Evolutionary conservation across 2,888 invertebrate genomes (phyloP), one percentile per base, ranked within the genome.

Genomic region (Sturmia bella): DNA sequence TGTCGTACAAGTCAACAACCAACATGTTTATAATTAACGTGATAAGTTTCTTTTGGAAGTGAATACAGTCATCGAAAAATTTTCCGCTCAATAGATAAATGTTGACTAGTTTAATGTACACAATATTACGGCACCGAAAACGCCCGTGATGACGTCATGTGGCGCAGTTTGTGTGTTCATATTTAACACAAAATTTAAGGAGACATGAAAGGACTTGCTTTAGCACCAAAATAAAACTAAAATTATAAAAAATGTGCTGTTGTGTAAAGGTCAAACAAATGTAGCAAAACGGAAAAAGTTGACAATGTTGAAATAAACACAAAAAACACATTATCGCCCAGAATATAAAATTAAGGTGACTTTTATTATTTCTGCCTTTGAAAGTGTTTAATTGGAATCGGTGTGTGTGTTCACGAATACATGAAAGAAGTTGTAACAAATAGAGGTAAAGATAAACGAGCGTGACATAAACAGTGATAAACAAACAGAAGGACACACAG

Each of bases 401-500:
- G 64, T 50, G 52, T 73, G 52, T 73, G 48, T 54, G 19, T 64
- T 59, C 19, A 19, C 17, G 37, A 41, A 56, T 45, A 54, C 13
- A 37, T 17, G 13, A 37, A 69, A 45, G 41, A 15, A 52, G 59
- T 39, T 50, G 43, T 37, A 63, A 39, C 4, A 68, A 21, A 4
- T 77, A 76, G 73, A 76, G 82, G 56, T 76, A 32, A 9, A 32
- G 32, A 83, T 78, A 84, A 84, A 80, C 73, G 86, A 86, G 87
- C 85, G 86, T 86, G 85, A 87, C 86, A 85, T 87, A 86, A 88
- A 88, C 87, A 88, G 87, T 87, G 86, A 87, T 88, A 88, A 89
- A 87, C 87, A 76, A 57, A 70, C 32, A 43, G 17, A 43, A 3
- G 19, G 56, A 43, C 56, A 48, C 19, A 70, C 6, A 37, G 2